phyloP scores from a whole-genome alignment of 2,888 invertebrate genomes.

The Drosophila phalerata region DNA sequence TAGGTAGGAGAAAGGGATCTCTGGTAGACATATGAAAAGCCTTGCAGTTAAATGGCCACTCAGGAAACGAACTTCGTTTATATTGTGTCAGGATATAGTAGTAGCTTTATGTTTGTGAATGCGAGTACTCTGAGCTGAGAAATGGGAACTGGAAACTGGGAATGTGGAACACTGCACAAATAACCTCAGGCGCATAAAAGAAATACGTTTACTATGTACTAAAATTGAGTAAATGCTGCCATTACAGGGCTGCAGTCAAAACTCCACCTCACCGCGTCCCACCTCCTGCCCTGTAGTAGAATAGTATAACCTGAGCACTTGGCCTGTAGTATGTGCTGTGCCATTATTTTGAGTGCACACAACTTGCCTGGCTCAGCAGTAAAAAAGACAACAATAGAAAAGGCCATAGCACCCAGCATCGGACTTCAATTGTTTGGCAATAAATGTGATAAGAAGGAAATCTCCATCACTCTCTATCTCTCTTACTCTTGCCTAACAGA shows the following conservation, averaged over 20 bases:
- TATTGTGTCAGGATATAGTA: slow-evolving; percentile 79
- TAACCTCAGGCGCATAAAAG: slow-evolving; percentile 73
- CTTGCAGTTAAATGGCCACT: slow-evolving; percentile 79
- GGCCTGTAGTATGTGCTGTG: slow-evolving; percentile 58
- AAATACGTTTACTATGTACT: slow-evolving; percentile 80
- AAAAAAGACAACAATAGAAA: slow-evolving; percentile 61
- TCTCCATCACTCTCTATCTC: background rate
- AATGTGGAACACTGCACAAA: slow-evolving; percentile 70
- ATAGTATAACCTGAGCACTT: slow-evolving; percentile 20
- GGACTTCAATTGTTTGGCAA: slow-evolving; percentile 57
- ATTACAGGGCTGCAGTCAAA: slow-evolving; percentile 72
- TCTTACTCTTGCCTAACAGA: slow-evolving; percentile 2
- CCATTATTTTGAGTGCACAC: slow-evolving; percentile 76
- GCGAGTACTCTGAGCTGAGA: slow-evolving; percentile 10
- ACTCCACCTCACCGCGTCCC: slow-evolving; percentile 1
- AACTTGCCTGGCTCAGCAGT: slow-evolving; percentile 63
- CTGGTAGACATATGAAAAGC: slow-evolving; percentile 63
- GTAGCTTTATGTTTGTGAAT: slow-evolving; percentile 69
- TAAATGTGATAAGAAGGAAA: slow-evolving; percentile 39
- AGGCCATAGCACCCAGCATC: slow-evolving; percentile 36
- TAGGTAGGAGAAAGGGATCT: background rate
- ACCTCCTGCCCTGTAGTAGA: background rate
- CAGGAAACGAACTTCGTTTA: slow-evolving; percentile 81
- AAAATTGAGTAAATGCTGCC: slow-evolving; percentile 80
- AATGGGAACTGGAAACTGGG: slow-evolving; percentile 20